A percentile compares a stretch with the other conserved stretches of the same genome.
phyloP scores from a whole-genome alignment of 2,113 vertebrate genomes.

The Hippoglossus stenolepis region DNA sequence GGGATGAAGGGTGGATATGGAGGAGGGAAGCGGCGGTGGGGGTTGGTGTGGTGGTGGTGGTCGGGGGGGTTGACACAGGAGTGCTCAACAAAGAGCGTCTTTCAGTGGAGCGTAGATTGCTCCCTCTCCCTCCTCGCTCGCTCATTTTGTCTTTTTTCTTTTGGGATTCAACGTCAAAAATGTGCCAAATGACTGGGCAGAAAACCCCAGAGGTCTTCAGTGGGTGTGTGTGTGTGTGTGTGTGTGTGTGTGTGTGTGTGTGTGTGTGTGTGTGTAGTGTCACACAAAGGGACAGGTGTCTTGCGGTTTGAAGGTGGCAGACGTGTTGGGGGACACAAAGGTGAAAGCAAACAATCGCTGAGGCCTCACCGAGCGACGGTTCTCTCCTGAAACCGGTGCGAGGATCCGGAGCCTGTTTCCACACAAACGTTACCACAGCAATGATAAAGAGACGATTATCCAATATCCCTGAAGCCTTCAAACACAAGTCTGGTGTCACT shows the following conservation, averaged over 20 bases:
- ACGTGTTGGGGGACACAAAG: slow-evolving; percentile 38
- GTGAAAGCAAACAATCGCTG: no score
- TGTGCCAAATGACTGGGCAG: slow-evolving; percentile 72
- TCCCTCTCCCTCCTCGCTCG: slow-evolving; percentile 50
- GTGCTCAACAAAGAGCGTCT: slow-evolving; percentile 76
- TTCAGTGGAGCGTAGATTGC: slow-evolving; percentile 73
- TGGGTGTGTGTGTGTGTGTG: slow-evolving; percentile 9
- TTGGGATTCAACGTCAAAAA: slow-evolving; percentile 74
- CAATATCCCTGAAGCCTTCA: no score
- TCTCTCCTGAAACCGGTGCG: no score
- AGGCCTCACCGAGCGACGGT: no score
- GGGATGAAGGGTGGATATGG: slow-evolving; percentile 30
- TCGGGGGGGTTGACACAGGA: slow-evolving; percentile 41
- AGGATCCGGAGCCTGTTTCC: no score
- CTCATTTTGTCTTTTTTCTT: slow-evolving; percentile 66
- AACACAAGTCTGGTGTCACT: no score
- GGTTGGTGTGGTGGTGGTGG: neutral
- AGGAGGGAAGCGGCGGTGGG: neutral
- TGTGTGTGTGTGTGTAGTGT: slow-evolving; percentile 31
- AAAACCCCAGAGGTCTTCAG: slow-evolving; percentile 55
- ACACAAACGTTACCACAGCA: no score
- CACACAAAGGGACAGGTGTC: slow-evolving; percentile 74
- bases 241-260: slow-evolving; percentile 26
- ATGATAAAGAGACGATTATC: no score
- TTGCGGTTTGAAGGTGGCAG: slow-evolving; percentile 47